These are phyloP conservation scores for Pachycephus smyrnensis DNA, from an alignment of 2,888 invertebrate genomes.

Conservation along the genomic window DNA sequence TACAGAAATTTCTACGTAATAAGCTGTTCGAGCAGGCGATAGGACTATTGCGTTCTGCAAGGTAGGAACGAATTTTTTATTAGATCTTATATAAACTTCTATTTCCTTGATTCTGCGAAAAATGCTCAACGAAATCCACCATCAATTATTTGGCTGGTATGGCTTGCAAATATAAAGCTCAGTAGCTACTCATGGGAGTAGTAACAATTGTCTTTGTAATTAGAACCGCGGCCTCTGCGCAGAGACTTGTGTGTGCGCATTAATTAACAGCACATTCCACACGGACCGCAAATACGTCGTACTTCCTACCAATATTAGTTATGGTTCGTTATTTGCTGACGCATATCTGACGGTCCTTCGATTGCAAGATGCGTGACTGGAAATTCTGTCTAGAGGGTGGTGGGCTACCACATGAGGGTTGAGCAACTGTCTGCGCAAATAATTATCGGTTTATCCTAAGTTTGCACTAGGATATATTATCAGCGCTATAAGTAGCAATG, in stretches of 20 bases:
- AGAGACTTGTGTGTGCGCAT: background rate
- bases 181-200: background rate
- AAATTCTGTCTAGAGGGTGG: background rate
- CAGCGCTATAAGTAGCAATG: background rate
- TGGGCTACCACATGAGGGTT: background rate
- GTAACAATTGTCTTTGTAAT: background rate
- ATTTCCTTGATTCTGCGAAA: background rate
- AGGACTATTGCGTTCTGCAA: slow-evolving; percentile 83
- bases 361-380: background rate
- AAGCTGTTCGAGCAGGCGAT: slow-evolving; percentile 82
- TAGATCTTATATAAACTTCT: background rate
- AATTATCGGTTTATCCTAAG: background rate
- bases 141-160: background rate
- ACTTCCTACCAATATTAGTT: background rate
- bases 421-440: background rate
- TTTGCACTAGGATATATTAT: background rate
- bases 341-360: background rate
- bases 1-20: slow-evolving; percentile 82
- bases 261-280: background rate
- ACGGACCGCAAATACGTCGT: background rate
- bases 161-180: background rate
- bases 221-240: background rate
- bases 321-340: slow-evolving; percentile 4
- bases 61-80: slow-evolving; percentile 65
- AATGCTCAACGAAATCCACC: background rate